Evolutionary conservation across 2,888 invertebrate genomes (phyloP).

Genomic region (Meandrusa payeni): DNA sequence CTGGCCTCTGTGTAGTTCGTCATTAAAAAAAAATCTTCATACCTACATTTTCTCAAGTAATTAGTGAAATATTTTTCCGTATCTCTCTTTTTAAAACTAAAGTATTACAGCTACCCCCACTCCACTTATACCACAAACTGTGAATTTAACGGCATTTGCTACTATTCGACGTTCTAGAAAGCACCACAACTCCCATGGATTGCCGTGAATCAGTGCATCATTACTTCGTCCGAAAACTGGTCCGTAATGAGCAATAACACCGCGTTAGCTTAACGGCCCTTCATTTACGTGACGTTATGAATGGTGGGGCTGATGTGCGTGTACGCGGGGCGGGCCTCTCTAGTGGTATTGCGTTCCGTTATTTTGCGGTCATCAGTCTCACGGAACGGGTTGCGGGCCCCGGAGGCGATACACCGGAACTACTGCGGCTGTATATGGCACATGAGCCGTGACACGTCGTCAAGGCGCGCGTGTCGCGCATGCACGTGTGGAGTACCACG

Average conservation of each 20-base stretch:
- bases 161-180: constrained; percentile 6
- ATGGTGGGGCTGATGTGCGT: constrained; percentile 43
- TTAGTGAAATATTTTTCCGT: too few relatives aligned
- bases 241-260: constrained; percentile 39
- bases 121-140: constrained; percentile 13
- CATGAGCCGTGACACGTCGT: constrained; percentile 40
- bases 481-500: constrained; percentile 8
- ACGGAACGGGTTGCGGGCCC: constrained; percentile 57
- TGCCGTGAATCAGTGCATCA: constrained; percentile 38
- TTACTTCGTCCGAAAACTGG: constrained; percentile 44
- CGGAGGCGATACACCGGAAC: constrained; percentile 67
- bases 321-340: constrained; percentile 46
- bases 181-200: constrained; percentile 11
- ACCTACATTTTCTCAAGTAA: too few relatives aligned
- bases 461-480: constrained; percentile 28
- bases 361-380: constrained; percentile 74
- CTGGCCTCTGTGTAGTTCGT: too few relatives aligned
- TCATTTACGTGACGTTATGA: constrained; percentile 29
- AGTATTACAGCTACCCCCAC: constrained; percentile 5
- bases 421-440: constrained; percentile 57
- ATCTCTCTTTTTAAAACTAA: not conserved
- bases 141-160: constrained; percentile 22
- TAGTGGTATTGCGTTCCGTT: constrained; percentile 64
- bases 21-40: too few relatives aligned
- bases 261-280: constrained; percentile 48